phyloP scores from a whole-genome alignment of 2,113 vertebrate genomes.

The Lonchura striata region DNA sequence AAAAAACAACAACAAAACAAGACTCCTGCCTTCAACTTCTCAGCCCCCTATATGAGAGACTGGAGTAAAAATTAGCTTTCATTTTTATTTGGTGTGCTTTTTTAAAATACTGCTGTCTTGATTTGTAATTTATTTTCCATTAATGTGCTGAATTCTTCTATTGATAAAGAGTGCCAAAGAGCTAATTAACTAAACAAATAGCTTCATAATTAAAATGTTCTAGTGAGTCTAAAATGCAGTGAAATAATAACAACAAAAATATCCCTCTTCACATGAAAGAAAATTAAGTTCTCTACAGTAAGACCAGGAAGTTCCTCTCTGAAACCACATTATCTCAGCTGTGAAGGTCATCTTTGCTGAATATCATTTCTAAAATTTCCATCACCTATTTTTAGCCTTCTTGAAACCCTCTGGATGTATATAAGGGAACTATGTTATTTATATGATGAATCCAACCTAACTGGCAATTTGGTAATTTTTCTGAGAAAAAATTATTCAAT shows the following conservation, averaged over 20 bases:
- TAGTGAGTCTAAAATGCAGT: not conserved
- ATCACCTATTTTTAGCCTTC: not conserved
- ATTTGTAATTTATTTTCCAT: not conserved
- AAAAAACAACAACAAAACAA: not conserved
- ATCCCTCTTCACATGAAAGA: not conserved
- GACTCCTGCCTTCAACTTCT: fast-evolving
- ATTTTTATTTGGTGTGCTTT: not conserved
- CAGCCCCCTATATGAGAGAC: not conserved
- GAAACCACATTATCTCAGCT: not conserved
- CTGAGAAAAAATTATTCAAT: not conserved
- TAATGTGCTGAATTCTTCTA: not conserved
- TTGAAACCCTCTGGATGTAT: not conserved
- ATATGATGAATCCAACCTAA: not conserved
- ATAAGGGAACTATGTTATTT: not conserved
- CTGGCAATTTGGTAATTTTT: not conserved
- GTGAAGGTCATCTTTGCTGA: not conserved
- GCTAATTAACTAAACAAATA: conserved; percentile 4
- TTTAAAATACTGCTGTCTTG: not conserved
- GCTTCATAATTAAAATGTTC: not conserved
- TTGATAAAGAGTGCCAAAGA: not conserved
- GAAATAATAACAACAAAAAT: not conserved
- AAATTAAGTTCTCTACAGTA: not conserved
- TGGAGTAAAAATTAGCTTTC: not conserved
- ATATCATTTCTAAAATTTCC: not conserved
- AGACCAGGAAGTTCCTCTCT: not conserved